phyloP scores from a whole-genome alignment of 1,140 invertebrate genomes.

The Magallana angulata region DNA sequence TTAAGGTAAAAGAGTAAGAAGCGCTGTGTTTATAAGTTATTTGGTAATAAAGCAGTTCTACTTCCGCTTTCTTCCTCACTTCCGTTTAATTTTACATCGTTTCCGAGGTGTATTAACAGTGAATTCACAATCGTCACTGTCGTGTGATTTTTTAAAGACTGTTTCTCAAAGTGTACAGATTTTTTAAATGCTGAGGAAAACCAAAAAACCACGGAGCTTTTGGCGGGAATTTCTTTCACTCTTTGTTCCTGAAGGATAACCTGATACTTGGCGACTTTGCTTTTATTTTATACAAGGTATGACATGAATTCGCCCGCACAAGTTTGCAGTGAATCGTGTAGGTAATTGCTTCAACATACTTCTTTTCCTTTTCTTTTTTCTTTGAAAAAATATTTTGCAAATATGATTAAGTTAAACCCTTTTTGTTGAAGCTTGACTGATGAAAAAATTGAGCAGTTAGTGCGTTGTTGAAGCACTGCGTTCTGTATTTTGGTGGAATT shows the following conservation, averaged over 20 bases:
- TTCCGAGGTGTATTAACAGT: too few relatives aligned
- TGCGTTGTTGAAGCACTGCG: not conserved
- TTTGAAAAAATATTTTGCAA: conserved; percentile 16
- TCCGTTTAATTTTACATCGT: too few relatives aligned
- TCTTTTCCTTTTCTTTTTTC: not conserved
- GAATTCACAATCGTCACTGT: too few relatives aligned
- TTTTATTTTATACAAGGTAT: not conserved
- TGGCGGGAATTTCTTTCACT: conserved; percentile 26
- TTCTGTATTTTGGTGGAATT: conserved; percentile 26
- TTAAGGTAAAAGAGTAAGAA: too few relatives aligned
- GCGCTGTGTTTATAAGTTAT: too few relatives aligned
- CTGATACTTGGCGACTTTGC: not conserved
- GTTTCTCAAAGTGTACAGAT: not conserved
- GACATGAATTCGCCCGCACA: not conserved
- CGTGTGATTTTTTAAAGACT: too few relatives aligned
- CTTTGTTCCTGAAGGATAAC: conserved; percentile 25
- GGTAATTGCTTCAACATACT: not conserved
- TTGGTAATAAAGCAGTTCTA: too few relatives aligned
- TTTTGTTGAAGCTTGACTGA: not conserved
- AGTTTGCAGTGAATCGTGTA: conserved; percentile 38
- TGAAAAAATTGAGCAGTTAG: not conserved
- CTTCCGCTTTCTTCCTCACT: too few relatives aligned
- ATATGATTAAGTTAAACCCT: conserved; percentile 16
- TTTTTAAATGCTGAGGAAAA: conserved; percentile 31
- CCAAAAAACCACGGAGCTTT: conserved; percentile 28